Conservation (phyloP, 2,797 vertebrate genomes). For the Erithacus rubecula region DNA sequence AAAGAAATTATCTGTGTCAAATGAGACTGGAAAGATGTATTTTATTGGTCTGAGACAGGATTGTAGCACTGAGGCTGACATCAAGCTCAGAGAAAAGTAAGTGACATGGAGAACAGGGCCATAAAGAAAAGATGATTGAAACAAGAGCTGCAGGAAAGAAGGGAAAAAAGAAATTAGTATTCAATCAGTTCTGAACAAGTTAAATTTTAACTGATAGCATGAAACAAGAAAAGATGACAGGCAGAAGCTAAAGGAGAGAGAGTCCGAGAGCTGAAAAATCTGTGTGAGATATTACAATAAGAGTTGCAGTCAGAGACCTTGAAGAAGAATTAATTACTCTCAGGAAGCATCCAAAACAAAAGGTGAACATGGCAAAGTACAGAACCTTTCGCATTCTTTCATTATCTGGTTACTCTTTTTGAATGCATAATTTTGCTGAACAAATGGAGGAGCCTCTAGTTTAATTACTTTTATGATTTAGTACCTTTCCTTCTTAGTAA, state of each 20-base stretch:
- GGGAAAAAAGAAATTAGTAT: not conserved
- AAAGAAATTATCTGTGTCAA: not conserved
- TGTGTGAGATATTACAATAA: not conserved
- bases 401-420: not conserved
- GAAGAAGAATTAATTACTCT: not conserved
- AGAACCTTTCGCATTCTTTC: not conserved
- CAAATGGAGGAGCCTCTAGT: not conserved
- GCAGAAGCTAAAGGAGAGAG: not conserved
- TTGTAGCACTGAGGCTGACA: not conserved
- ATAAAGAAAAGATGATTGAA: not conserved
- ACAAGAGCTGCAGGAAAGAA: not conserved
- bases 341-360: not conserved
- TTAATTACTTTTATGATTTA: constrained; percentile 10
- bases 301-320: not conserved
- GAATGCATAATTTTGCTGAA: not conserved
- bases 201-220: not conserved
- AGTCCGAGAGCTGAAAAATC: not conserved
- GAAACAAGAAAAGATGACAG: not conserved
- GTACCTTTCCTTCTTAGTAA: not conserved
- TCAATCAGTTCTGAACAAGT: not conserved
- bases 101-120: not conserved
- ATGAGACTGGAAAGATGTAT: not conserved
- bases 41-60: not conserved
- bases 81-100: not conserved
- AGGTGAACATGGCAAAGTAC: not conserved